phyloP scores from a whole-genome alignment of 2,797 vertebrate genomes.

The Pseudochromis fuscus region DNA sequence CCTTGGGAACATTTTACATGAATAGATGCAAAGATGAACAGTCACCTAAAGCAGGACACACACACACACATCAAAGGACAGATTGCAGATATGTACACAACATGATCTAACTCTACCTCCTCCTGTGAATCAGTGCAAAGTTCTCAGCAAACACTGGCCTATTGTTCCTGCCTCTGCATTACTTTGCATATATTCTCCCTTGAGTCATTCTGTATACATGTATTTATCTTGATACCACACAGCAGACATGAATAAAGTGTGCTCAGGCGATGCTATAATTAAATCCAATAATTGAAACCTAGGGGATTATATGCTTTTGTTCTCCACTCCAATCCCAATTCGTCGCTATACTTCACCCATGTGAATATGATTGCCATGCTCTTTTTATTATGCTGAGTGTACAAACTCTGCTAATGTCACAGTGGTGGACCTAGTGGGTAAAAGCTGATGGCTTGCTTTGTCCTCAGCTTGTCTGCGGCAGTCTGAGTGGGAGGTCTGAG shows the following conservation, averaged over 20 bases:
- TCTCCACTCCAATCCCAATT: conserved; percentile 50
- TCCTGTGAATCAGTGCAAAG: conserved; percentile 13
- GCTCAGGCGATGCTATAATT: conserved; percentile 60
- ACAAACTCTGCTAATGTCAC: conserved; percentile 30
- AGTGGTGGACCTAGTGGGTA: conserved; percentile 19
- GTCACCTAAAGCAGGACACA: not conserved
- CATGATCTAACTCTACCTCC: not conserved
- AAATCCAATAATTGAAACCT: conserved; percentile 66
- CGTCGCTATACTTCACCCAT: conserved; percentile 8
- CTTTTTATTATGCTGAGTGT: conserved; percentile 26
- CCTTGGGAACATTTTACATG: not conserved
- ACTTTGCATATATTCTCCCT: conserved; percentile 66
- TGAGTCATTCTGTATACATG: conserved; percentile 56
- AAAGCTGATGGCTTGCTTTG: conserved; percentile 12
- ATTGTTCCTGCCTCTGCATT: conserved; percentile 54
- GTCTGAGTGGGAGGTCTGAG: conserved; percentile 10
- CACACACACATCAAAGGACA: conserved; percentile 5
- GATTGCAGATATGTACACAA: not conserved
- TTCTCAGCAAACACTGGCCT: conserved; percentile 23
- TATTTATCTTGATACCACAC: conserved; percentile 29
- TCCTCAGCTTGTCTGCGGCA: conserved; percentile 19
- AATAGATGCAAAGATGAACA: not conserved
- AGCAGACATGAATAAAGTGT: conserved; percentile 38
- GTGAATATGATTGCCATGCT: conserved; percentile 23
- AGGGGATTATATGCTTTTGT: conserved; percentile 59